These are phyloP conservation scores for Misgurnus anguillicaudatus DNA, from an alignment of 2,113 vertebrate species.

Conservation along the genomic window DNA sequence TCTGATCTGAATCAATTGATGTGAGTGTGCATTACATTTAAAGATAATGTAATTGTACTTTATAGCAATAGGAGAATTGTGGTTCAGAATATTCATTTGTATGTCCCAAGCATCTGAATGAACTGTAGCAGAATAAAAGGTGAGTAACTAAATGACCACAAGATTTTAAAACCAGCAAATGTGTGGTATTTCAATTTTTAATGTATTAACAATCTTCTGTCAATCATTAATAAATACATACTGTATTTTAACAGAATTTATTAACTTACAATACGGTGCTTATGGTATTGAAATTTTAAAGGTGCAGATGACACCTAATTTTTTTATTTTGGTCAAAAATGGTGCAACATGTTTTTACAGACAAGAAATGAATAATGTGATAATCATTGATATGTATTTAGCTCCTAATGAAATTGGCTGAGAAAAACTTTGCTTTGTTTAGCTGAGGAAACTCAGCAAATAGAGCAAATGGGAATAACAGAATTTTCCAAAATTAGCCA, in stretches of 20 bases:
- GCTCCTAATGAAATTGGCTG: background rate
- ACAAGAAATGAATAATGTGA: background rate
- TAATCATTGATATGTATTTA: background rate
- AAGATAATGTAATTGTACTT: background rate
- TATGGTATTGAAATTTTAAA: background rate
- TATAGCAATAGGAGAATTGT: background rate
- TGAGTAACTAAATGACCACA: background rate
- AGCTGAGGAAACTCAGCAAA: background rate
- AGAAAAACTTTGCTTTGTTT: background rate
- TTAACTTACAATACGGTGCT: background rate
- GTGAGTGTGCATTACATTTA: background rate
- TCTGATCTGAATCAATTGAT: background rate
- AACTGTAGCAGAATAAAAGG: background rate
- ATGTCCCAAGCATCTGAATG: background rate
- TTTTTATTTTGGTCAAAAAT: background rate
- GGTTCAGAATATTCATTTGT: background rate
- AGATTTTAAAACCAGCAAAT: background rate
- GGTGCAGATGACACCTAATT: background rate
- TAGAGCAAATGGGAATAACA: background rate
- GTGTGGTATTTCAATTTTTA: background rate
- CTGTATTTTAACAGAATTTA: background rate
- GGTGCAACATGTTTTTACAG: constrained; percentile 5
- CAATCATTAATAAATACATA: background rate
- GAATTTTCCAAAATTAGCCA: background rate
- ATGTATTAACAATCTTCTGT: background rate